Evolutionary conservation across 30 jellyfish, hydroid and myxozoan species (phyloP), one percentile per base, ranked within the genome.

Genomic region (Aurelia sp.): DNA sequence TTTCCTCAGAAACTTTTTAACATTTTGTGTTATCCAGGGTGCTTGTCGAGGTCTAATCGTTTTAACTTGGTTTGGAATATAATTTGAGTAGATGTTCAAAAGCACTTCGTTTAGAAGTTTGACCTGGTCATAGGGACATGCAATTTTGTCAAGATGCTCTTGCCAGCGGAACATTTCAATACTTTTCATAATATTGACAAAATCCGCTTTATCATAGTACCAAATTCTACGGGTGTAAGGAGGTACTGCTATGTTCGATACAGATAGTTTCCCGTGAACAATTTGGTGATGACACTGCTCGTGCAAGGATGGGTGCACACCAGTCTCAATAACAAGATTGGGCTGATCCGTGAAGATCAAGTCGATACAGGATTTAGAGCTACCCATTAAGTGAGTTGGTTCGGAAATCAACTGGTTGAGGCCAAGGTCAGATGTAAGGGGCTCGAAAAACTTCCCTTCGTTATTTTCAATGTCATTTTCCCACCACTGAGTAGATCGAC

Each of bases 81-180:
- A 76, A 60, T 76, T 76, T 11, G 82, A 60, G 58, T 69, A 85
- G 23, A 73, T 85, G 65, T 73, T 85, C 73, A 85, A 44, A n/a
- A 85, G 77, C 74, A 72, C 85, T 73, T 64, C 89, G 61, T 79
- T 79, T 15, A 79, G 81, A 48, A 79, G 41, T 79, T 79, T 52
- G 15, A 79, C 89, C 47, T 79, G 89, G 47, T 66, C 79, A 79
- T 79, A 62, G 20, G 81, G 89, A 50, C 79, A 79, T 50, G 71
- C 41, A 19, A 79, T 60, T 19, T 40, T 79, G 35, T 66, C 78
- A 55, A 79, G 78, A 66, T 79, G 81, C 66, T 64, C 81, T 44
- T 51, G 70, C 89, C 89, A 79, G 40, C 33, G 27, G 64, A 63
- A 79, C 89, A 62, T 79, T 79, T 62, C 89, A 66, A 79, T 79